Evolutionary conservation across 2,797 vertebrate species (phyloP), one percentile per base, ranked within the genome.

Genomic region (Typhlichthys subterraneus): DNA sequence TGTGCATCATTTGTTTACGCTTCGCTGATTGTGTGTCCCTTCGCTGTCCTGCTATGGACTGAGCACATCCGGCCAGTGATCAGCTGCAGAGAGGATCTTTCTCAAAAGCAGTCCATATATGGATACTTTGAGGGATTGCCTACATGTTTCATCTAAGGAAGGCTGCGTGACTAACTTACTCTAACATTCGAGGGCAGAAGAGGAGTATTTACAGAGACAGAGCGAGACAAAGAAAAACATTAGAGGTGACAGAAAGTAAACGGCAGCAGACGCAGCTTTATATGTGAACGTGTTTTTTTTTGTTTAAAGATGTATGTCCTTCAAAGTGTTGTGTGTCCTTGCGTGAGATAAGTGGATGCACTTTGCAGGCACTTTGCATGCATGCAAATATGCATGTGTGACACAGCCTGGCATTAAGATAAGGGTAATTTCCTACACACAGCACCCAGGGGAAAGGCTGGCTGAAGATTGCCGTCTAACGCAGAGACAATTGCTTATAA

Each of bases 81-180:
- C 73, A 66, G 59, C 76, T 69, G 60, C 67, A 86, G 62, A 77
- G 58, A 61, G 67, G 76, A 68, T 63, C 75, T 33, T 33, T 65
- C 70, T 77, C 76, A 81, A 53, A 77, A 81, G 76, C 69, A 79
- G 76, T 57, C 91, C 89, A 88, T 92, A 91, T 92, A 91, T 82
- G 90, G 90, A 81, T 70, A 67, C 70, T 65, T 67, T 69, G 61
- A 64, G 67, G 3, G 65, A 60, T 78, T 75, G 68, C 67, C 62
- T 85, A 86, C 23, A 23, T 91, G 90, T 92, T 92, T 76, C 45
- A 67, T 68, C 42, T 72, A 67, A 72, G 56, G 56, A 59, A 29
- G 65, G 51, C 19, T 62, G 46, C 55, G 42, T 49, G 54, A 38
- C 33, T 38, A 5, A 5, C 33, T 38, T 5, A 57, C 56, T 57